phyloP scores from a whole-genome alignment of 2,797 vertebrate species.

The Poeciliopsis turneri region DNA sequence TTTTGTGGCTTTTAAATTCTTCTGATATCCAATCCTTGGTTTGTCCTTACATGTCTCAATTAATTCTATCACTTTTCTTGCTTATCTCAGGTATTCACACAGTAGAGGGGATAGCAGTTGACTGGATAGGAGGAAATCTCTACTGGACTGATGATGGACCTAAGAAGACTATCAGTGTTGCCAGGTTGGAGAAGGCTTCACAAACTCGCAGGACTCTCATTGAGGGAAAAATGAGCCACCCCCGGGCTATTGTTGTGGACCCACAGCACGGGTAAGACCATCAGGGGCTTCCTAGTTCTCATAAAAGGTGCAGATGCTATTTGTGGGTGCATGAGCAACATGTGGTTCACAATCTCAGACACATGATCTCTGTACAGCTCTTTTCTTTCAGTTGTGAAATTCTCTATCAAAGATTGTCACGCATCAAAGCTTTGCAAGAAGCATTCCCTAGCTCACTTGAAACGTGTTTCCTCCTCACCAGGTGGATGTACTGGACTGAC shows the following conservation, averaged over 20 bases:
- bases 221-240: conserved; percentile 97
- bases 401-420: conserved; percentile 18
- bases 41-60: conserved; percentile 5
- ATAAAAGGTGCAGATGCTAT: neutral
- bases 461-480: conserved; percentile 54
- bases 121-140: conserved; percentile 98
- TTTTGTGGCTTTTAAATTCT: conserved; percentile 21
- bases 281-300: neutral
- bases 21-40: conserved; percentile 13
- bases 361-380: conserved; percentile 10
- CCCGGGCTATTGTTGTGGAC: conserved; percentile 95
- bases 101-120: conserved; percentile 95
- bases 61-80: conserved; percentile 11
- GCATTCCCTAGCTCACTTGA: neutral
- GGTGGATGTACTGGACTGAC: conserved; percentile 99
- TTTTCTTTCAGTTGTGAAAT: conserved; percentile 21
- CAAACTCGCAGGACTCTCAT: conserved; percentile 95
- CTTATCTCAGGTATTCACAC: conserved; percentile 90
- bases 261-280: conserved; percentile 89
- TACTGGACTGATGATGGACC: conserved; percentile 98
- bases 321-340: neutral
- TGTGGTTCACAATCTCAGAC: neutral
- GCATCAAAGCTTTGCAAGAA: conserved; percentile 13
- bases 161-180: conserved; percentile 96
- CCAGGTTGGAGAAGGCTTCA: conserved; percentile 93